Conservation (phyloP, 2,888 invertebrate species). For the Malthinus flaveolus region DNA sequence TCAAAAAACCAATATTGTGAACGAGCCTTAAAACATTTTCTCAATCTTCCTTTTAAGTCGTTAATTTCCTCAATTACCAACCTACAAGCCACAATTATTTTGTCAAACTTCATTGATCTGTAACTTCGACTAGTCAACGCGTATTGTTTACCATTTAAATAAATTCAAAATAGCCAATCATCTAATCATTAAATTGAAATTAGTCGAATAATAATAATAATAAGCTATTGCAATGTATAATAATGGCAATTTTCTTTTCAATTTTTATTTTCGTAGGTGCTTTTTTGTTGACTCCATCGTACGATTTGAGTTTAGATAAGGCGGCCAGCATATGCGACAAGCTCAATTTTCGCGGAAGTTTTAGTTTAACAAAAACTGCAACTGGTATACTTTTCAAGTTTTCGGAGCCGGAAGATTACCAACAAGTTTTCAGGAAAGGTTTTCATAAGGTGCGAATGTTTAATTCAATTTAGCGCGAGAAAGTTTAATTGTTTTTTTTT, state of each 20-base stretch:
- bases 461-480: conserved; percentile 24
- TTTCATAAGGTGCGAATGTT: conserved; percentile 63
- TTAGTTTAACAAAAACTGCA: conserved; percentile 84
- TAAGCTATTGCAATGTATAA: neutral
- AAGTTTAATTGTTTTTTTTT: conserved; percentile 53
- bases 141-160: no score
- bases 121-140: no score
- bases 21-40: no score
- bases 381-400: conserved; percentile 88
- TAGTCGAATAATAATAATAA: no score
- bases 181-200: no score
- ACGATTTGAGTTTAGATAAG: conserved; percentile 84
- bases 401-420: conserved; percentile 84
- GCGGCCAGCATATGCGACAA: conserved; percentile 86
- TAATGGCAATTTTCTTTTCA: no score
- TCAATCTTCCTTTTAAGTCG: no score
- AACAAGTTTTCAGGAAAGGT: conserved; percentile 83
- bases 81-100: no score
- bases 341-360: conserved; percentile 85
- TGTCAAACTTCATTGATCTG: no score
- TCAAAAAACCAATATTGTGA: no score
- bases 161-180: no score
- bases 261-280: conserved; percentile 59
- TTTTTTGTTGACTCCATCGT: conserved; percentile 82
- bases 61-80: no score